phyloP scores from a whole-genome alignment of 2,888 invertebrate genomes.

The Empis livida region DNA sequence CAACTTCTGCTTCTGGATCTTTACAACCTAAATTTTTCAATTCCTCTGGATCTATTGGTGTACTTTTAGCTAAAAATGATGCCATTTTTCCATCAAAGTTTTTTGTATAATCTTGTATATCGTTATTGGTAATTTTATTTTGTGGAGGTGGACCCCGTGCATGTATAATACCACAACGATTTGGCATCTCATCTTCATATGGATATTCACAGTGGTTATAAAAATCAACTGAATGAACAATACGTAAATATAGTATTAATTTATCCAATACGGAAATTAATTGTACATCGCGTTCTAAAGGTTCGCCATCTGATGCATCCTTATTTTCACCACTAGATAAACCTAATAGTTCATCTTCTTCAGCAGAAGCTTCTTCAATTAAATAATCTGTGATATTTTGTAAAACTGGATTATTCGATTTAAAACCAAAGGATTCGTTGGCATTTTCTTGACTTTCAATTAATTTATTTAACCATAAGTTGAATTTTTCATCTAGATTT shows the following conservation, averaged over 20 bases:
- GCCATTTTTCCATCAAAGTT: conserved; percentile 86
- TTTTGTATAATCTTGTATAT: conserved; percentile 53
- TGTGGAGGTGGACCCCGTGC: conserved; percentile 81
- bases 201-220: conserved; percentile 99
- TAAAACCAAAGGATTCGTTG: conserved; percentile 46
- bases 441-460: background rate
- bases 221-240: conserved; percentile 97
- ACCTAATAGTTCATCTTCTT: conserved; percentile 88
- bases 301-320: conserved; percentile 38
- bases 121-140: conserved; percentile 49
- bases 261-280: conserved; percentile 61
- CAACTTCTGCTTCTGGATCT: conserved; percentile 49
- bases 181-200: conserved; percentile 99
- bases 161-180: conserved; percentile 96
- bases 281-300: conserved; percentile 57
- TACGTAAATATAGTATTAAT: conserved; percentile 81
- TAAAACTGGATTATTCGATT: conserved; percentile 82
- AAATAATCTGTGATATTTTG: conserved; percentile 95
- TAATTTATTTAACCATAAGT: conserved; percentile 53
- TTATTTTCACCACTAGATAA: conserved; percentile 41
- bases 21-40: conserved; percentile 74
- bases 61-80: conserved; percentile 69
- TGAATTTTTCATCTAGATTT: conserved; percentile 73
- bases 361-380: conserved; percentile 96
- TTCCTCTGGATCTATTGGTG: conserved; percentile 60